phyloP scores from a whole-genome alignment of 2,888 invertebrate genomes.

The Petrolisthes manimaculis region DNA sequence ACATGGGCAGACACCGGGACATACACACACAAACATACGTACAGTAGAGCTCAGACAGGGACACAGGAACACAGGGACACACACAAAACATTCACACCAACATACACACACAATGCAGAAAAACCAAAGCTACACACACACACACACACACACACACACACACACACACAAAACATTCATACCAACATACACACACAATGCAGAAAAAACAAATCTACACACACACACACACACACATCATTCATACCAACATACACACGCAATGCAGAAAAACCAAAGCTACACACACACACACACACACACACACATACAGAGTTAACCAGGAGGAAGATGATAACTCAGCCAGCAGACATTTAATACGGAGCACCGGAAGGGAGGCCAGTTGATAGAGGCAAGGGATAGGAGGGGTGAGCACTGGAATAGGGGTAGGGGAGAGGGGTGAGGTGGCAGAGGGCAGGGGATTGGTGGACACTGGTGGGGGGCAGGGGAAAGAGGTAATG shows the following conservation, averaged over 20 bases:
- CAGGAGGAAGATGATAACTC: background rate
- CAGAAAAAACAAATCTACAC: background rate
- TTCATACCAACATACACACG: too few relatives aligned
- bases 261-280: background rate
- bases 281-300: constrained; percentile 1
- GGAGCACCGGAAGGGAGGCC: background rate
- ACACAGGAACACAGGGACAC: too few relatives aligned
- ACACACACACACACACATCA: background rate
- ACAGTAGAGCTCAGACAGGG: too few relatives aligned
- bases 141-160: background rate
- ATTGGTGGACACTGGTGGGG: background rate
- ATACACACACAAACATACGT: background rate
- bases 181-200: background rate
- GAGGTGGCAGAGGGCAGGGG: background rate
- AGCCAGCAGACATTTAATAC: background rate
- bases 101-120: background rate
- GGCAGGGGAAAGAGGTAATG: background rate
- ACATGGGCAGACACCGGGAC: too few relatives aligned
- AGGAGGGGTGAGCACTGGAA: background rate
- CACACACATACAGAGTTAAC: background rate
- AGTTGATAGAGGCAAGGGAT: background rate
- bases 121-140: background rate
- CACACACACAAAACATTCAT: background rate
- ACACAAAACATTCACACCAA: background rate
- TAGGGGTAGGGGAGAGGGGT: background rate